Base-by-base conservation (phyloP, 2,113 vertebrate genomes). In the Trochalopteron elliotii region DNA sequence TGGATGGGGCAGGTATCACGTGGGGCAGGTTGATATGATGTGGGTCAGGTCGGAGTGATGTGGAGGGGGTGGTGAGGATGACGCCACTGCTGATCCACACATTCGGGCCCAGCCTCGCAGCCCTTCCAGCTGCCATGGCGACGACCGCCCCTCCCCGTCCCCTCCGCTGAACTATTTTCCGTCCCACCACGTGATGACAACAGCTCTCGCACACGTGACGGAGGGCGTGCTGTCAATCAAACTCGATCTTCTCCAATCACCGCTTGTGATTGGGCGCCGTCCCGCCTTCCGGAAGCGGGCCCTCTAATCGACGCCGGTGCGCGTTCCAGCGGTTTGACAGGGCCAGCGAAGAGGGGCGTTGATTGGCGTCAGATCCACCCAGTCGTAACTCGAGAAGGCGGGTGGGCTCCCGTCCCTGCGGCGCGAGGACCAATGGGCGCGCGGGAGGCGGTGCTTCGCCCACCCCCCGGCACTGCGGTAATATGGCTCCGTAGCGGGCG, bases 401-500 rank as follows among this genome's bases (percentile, higher is more conserved):
- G 0, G 0, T 1, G 12, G 9, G 35, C 17, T 71, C 67, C 96
- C 89, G 64, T 97, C 97, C 40, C 24, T 2, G 1, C 1, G 19
- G 12, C 1, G 3, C 15, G 2, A 2, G 0, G 70, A 0, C 98
- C 97, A 98, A 97, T 98, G 65, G 93, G 60, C 16, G 63, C 5
- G 53, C 12, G 7, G 61, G 22, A 89, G 28, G 13, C 22, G 12
- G 35, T 7, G 55, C 15, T 13, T 37, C 23, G 3, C 75, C 40
- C 81, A 20, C 78, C 61, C 79, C 78, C 31, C 42, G 52, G 50
- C 81, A 84, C 81, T 90, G 88, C 88, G 88, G 89, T 90, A 90
- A 90, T 84, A 90, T 90, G 89, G 97, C 97, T 97, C 95, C 98
- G 92, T 94, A 95, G 97, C 95, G 83, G 80, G 72, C 60, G 96